Conservation (phyloP, 2,113 vertebrate species). For the Sapajus apella region DNA sequence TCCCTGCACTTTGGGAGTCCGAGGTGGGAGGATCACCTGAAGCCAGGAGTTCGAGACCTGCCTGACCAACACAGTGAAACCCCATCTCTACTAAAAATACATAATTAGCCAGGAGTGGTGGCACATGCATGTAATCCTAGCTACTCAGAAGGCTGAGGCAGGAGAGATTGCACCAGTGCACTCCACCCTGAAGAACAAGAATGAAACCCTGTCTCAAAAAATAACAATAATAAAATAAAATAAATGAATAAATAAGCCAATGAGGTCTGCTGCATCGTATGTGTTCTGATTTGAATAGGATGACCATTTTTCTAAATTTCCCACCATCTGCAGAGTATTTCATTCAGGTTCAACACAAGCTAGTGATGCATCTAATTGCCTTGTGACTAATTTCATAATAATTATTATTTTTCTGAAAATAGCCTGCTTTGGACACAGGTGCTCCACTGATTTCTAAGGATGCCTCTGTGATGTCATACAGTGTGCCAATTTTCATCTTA, state of each 20-base stretch:
- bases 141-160: too few species aligned
- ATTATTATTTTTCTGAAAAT: not conserved
- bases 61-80: too few species aligned
- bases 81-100: too few species aligned
- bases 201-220: too few species aligned
- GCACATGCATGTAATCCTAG: too few species aligned
- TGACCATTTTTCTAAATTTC: not conserved
- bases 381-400: not conserved
- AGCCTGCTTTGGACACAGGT: not conserved
- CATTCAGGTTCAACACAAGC: not conserved
- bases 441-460: not conserved
- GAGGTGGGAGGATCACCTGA: too few species aligned
- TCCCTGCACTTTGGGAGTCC: too few species aligned
- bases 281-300: not conserved
- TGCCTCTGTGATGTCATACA: not conserved
- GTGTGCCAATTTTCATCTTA: fast-evolving
- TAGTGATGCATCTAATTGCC: not conserved
- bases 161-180: too few species aligned
- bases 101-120: too few species aligned
- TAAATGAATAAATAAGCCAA: not conserved
- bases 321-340: not conserved
- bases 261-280: not conserved
- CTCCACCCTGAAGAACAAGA: too few species aligned
- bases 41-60: too few species aligned
- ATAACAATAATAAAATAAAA: too few species aligned